Evolutionary conservation across 2,797 vertebrate species (phyloP).

Genomic region (Champsocephalus gunnari): DNA sequence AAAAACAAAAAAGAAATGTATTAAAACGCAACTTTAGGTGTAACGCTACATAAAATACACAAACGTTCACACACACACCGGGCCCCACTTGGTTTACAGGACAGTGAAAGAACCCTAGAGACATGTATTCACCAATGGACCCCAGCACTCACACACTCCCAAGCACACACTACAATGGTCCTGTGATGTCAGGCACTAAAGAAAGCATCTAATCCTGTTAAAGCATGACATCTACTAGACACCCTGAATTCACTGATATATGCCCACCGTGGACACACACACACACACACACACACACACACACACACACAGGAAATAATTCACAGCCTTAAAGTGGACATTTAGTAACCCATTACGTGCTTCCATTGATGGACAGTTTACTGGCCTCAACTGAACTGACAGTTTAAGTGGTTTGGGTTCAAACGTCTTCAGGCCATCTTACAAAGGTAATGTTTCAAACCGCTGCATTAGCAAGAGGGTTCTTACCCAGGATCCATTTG

Average conservation of each 20-base stretch:
- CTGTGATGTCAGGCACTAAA: conserved; percentile 45
- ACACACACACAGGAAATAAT: neutral
- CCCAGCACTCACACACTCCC: conserved; percentile 8
- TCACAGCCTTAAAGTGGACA: conserved; percentile 42
- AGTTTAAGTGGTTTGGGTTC: conserved; percentile 66
- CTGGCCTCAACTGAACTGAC: conserved; percentile 45
- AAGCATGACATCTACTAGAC: conserved; percentile 75
- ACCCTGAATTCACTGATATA: conserved; percentile 54
- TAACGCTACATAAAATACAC: neutral
- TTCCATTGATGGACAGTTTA: conserved; percentile 52
- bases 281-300: neutral
- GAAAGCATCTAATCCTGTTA: conserved; percentile 77
- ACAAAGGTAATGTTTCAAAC: conserved; percentile 57
- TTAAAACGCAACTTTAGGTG: too few relatives aligned
- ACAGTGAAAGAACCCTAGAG: conserved; percentile 32
- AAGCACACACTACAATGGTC: conserved; percentile 29
- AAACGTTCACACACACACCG: neutral
- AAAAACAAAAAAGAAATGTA: conserved; percentile 13
- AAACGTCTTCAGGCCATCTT: conserved; percentile 52
- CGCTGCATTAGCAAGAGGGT: conserved; percentile 46
- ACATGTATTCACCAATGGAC: conserved; percentile 27
- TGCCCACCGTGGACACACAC: too few relatives aligned
- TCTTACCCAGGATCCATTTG: conserved; percentile 49
- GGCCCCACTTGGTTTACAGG: conserved; percentile 11
- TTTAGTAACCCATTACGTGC: conserved; percentile 59